These are phyloP conservation scores for Borostomias antarcticus DNA, from an alignment of 2,797 vertebrate genomes.

Conservation along the genomic window DNA sequence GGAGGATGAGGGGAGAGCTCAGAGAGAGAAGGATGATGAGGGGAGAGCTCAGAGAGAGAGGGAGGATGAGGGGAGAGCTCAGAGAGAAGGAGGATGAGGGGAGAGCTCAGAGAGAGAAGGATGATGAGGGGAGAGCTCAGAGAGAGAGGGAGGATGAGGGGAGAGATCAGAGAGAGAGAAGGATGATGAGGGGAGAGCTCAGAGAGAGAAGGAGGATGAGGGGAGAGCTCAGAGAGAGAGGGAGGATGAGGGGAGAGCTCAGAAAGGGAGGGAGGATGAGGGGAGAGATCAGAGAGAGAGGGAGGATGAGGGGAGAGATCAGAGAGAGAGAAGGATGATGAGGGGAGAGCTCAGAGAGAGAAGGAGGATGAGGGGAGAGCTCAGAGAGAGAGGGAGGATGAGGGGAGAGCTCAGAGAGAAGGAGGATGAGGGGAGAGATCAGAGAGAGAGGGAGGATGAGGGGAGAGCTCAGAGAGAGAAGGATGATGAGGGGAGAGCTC, in stretches of 20 bases:
- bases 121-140: too few species aligned
- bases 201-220: conserved; percentile 7
- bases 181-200: too few species aligned
- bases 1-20: too few species aligned
- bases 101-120: not conserved
- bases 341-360: not conserved
- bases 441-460: conserved; percentile 8
- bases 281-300: not conserved
- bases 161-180: not conserved
- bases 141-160: conserved; percentile 8
- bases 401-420: not conserved
- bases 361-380: too few species aligned
- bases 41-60: not conserved
- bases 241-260: too few species aligned
- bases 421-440: too few species aligned
- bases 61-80: too few species aligned
- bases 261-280: conserved; percentile 8
- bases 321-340: conserved; percentile 8
- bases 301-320: too few species aligned
- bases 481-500: too few species aligned
- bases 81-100: conserved; percentile 9
- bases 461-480: not conserved
- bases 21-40: conserved; percentile 6
- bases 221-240: not conserved
- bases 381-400: conserved; percentile 11